These are phyloP conservation scores for Periophthalmus magnuspinnatus DNA, from an alignment of 2,797 vertebrate genomes.

Conservation along the genomic window DNA sequence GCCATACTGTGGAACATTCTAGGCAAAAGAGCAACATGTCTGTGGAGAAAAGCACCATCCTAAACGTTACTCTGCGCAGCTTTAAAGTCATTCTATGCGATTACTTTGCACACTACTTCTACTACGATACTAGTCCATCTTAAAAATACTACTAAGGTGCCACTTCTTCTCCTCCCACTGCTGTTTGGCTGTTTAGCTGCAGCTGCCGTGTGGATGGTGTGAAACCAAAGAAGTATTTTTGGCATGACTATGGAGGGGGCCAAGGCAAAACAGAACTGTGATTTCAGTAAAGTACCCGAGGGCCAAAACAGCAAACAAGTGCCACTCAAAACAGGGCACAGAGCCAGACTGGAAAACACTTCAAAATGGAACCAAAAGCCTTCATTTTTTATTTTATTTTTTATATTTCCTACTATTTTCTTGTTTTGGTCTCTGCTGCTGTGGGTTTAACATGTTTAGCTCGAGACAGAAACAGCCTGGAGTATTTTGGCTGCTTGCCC, in stretches of 20 bases:
- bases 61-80: no score
- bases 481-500: background rate
- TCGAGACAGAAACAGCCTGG: background rate
- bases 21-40: no score
- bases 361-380: background rate
- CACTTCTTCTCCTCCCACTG: background rate
- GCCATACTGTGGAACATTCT: no score
- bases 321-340: slow-evolving; percentile 34
- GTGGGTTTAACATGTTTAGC: slow-evolving; percentile 3
- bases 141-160: background rate
- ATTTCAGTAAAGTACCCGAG: slow-evolving; percentile 38
- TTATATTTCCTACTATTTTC: slow-evolving; percentile 16
- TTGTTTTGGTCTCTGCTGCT: slow-evolving; percentile 9
- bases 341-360: slow-evolving; percentile 20
- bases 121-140: background rate
- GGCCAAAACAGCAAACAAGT: slow-evolving; percentile 36
- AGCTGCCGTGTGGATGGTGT: slow-evolving; percentile 16
- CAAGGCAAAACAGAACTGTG: slow-evolving; percentile 30
- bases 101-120: background rate
- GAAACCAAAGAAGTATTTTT: slow-evolving; percentile 38
- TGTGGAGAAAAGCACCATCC: no score
- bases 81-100: no score
- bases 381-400: slow-evolving; percentile 3
- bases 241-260: slow-evolving; percentile 25
- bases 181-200: slow-evolving; percentile 29